Percentiles rank a stretch among this genome's conserved stretches.
phyloP scores from a whole-genome alignment of 1,140 invertebrate genomes.

The Lamellibrachia luymesi region DNA sequence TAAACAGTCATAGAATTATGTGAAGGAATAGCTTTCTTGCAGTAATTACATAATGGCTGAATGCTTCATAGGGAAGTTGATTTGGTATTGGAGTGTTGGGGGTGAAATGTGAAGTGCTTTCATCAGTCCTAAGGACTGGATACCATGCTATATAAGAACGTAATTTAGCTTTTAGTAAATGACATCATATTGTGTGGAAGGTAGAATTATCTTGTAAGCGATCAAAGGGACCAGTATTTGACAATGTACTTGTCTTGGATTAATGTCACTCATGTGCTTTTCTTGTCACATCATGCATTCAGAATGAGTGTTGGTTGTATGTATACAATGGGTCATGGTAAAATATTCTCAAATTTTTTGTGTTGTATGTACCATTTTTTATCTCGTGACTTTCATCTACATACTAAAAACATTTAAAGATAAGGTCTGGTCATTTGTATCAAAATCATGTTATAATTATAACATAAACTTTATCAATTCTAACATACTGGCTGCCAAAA shows the following conservation, averaged over 20 bases:
- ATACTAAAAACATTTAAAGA: neutral
- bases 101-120: neutral
- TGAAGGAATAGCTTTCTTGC: neutral
- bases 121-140: neutral
- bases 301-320: neutral
- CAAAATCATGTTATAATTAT: no score
- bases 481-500: neutral
- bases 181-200: neutral
- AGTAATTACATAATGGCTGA: neutral
- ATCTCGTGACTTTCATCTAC: neutral
- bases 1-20: neutral
- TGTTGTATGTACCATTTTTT: neutral
- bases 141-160: neutral
- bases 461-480: no score
- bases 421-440: neutral
- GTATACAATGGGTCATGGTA: neutral
- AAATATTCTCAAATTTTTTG: neutral
- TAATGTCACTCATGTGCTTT: neutral
- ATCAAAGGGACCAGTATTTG: neutral
- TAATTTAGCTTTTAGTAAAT: neutral
- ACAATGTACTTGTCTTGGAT: neutral
- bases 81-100: neutral
- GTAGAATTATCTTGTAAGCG: neutral
- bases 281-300: neutral
- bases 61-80: neutral